A percentile compares a stretch with the other conserved stretches of the same genome.
Evolutionary conservation across 2,797 vertebrate genomes (phyloP).

Genomic region (Rhodeus uyekii): DNA sequence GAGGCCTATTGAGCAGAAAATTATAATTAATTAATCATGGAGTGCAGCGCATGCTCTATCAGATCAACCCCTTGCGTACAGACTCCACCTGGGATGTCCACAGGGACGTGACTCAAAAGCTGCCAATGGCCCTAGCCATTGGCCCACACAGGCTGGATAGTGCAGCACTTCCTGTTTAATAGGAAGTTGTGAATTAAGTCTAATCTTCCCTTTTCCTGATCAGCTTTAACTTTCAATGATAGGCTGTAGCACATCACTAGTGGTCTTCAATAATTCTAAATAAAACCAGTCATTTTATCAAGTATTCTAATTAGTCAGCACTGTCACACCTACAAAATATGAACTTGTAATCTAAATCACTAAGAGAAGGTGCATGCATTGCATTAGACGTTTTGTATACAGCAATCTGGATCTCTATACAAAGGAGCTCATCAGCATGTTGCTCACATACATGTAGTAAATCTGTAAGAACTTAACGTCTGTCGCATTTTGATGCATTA

Average conservation of each 20-base stretch:
- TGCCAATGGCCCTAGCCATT: conserved; percentile 26
- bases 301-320: conserved; percentile 22
- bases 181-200: not conserved
- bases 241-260: not conserved
- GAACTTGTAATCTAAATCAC: conserved; percentile 14
- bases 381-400: conserved; percentile 12
- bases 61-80: conserved; percentile 75
- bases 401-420: not conserved
- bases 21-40: conserved; percentile 81
- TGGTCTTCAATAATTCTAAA: not conserved
- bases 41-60: conserved; percentile 68
- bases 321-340: not conserved
- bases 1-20: conserved; percentile 80
- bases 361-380: not conserved
- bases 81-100: conserved; percentile 66
- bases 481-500: not conserved
- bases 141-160: not conserved
- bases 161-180: conserved; percentile 7
- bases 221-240: not conserved
- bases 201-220: not conserved
- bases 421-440: conserved; percentile 14
- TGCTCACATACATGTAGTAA: not conserved
- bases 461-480: conserved; percentile 26
- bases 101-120: conserved; percentile 56
- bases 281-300: not conserved